Evolutionary conservation across 2,113 vertebrate genomes (phyloP), one percentile per base, ranked within the genome.

Genomic region (Myiopsitta monachus): DNA sequence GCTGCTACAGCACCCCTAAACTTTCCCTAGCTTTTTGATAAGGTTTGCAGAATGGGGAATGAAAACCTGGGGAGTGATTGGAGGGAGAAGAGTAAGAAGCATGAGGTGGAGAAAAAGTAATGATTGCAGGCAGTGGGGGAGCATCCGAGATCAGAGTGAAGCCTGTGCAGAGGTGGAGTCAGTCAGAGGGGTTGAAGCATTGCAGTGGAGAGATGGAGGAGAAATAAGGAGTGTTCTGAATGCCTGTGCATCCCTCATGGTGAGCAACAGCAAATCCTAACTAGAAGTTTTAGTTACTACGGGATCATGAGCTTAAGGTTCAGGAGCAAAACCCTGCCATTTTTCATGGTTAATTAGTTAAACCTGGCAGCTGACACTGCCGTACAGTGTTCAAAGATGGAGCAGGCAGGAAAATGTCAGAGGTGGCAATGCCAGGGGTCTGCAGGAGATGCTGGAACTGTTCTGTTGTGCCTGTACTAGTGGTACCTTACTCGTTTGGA

Each of bases 191-290:
- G 10, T 41, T 5, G 18, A 85, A 77, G 49, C 11, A 26, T 26
- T 7, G 0, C 30, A 51, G 14, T 23, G 14, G 49, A 62, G 54
- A 81, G 10, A 46, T 10, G 21, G 31, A 77, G 22, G 22, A 66
- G 31, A 67, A 86, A 77, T 2, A 11, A 79, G 44, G 31, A 88
- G 38, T 0, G 0, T 10, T 31, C 51, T 51, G 57, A 72, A 59
- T 36, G 44, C 33, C n/a, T 51, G 38, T 0, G 0, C 11, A 3
- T 68, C 26, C 81, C 36, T 51, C 0, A 0, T 36, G 44, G 44
- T 39, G 41, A 86, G 46, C 27, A 88, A 24, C 51, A 86, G 28
- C 0, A 0, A n/a, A 49, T 51, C 28, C 81, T 54, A 83, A 62
- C 1, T 4, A 72, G 23, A 7, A 0, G 0, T 74, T 72, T 74